A percentile compares a stretch with the other conserved stretches of the same genome.
These are phyloP conservation scores for Polydrusus tereticollis DNA, from an alignment of 2,888 invertebrate species.

Conservation along the genomic window DNA sequence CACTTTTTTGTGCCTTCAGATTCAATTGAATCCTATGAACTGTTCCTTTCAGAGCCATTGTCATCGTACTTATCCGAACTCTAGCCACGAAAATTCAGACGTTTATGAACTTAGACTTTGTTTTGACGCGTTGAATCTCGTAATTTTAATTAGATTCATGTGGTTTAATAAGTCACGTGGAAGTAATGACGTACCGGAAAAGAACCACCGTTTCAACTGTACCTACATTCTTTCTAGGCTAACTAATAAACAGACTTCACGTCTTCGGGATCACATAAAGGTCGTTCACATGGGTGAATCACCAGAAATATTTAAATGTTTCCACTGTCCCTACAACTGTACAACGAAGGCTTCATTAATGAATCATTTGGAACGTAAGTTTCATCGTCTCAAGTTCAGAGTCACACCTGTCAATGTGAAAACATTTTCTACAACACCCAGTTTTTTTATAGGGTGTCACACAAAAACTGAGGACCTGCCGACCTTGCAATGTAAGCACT, in stretches of 20 bases:
- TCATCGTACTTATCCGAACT: too few species aligned
- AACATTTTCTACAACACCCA: background rate
- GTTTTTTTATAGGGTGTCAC: background rate
- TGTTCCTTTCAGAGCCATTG: too few species aligned
- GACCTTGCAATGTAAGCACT: background rate
- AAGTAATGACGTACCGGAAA: too few species aligned
- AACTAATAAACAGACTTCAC: background rate
- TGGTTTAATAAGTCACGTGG: too few species aligned
- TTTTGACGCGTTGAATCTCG: too few species aligned
- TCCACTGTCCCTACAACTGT: background rate
- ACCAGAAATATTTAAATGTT: background rate
- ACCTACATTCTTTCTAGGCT: too few species aligned
- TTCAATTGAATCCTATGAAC: too few species aligned
- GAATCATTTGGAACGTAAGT: background rate
- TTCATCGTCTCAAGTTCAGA: background rate
- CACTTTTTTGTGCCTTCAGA: too few species aligned
- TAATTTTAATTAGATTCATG: too few species aligned
- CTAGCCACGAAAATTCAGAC: too few species aligned
- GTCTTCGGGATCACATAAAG: background rate
- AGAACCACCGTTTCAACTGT: too few species aligned
- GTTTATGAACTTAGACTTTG: too few species aligned
- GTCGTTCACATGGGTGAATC: background rate
- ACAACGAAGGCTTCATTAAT: background rate
- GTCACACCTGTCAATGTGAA: background rate
- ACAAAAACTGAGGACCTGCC: background rate